Evolutionary conservation across 2,888 invertebrate species (phyloP).

Genomic region (Pogonocherus hispidulus): DNA sequence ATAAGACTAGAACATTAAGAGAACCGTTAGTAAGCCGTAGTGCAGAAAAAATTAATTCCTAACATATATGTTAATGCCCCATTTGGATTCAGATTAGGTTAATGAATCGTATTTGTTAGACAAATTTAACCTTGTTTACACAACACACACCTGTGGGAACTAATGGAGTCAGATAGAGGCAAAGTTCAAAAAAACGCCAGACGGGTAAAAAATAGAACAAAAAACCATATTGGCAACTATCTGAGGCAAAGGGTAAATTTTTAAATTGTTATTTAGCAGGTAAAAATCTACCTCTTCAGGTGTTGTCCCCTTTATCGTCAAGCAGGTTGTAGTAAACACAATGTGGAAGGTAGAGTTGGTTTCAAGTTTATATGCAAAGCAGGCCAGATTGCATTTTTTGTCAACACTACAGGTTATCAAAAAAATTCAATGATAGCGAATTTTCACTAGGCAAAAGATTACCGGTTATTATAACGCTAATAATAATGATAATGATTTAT

Average conservation of each 20-base stretch:
- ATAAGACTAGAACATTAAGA: not conserved
- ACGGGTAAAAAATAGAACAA: slow-evolving; percentile 33
- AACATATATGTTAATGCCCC: slow-evolving; percentile 4
- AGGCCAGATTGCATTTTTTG: slow-evolving; percentile 41
- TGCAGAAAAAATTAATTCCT: slow-evolving; percentile 6
- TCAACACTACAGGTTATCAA: slow-evolving; percentile 8
- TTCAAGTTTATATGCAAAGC: slow-evolving; percentile 43
- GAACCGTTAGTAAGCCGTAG: not conserved
- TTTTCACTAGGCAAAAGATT: slow-evolving; percentile 19
- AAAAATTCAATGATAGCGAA: slow-evolving; percentile 22
- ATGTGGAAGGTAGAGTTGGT: slow-evolving; percentile 39
- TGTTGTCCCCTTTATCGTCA: slow-evolving; percentile 41
- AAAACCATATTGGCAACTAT: slow-evolving; percentile 39
- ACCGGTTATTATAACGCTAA: slow-evolving; percentile 25
- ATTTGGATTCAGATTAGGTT: slow-evolving; percentile 16
- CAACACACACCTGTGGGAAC: slow-evolving; percentile 28
- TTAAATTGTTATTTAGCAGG: slow-evolving; percentile 41
- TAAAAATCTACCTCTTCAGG: slow-evolving; percentile 44
- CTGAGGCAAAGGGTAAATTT: slow-evolving; percentile 40
- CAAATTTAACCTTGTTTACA: slow-evolving; percentile 23
- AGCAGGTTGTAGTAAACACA: slow-evolving; percentile 41
- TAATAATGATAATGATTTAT: slow-evolving; percentile 37
- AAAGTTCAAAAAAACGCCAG: slow-evolving; percentile 9
- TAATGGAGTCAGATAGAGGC: slow-evolving; percentile 25
- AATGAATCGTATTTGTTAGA: slow-evolving; percentile 19